Percentiles rank a stretch among this genome's conserved stretches.
Evolutionary conservation across 1,140 invertebrate species (phyloP).

Genomic region (Nebria ingens): DNA sequence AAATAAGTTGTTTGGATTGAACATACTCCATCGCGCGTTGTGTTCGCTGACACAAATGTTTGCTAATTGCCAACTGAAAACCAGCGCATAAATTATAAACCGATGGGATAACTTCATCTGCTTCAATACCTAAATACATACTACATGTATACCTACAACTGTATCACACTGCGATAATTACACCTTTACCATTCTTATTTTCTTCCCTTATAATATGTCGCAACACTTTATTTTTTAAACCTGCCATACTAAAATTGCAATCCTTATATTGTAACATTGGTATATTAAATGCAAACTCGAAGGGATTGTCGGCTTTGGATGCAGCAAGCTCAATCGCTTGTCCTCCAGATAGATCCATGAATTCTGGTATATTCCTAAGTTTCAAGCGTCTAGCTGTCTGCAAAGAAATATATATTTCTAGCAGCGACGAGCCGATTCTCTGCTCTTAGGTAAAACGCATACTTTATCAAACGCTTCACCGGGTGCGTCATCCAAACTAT

Average conservation of each 20-base stretch:
- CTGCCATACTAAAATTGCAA: conserved; percentile 81
- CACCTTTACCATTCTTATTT: conserved; percentile 39
- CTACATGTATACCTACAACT: no score
- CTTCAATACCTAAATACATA: conserved; percentile 29
- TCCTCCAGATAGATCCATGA: conserved; percentile 65
- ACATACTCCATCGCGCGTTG: conserved; percentile 74
- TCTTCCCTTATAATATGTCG: conserved; percentile 49
- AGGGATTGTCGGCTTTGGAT: conserved; percentile 49
- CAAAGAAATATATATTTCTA: conserved; percentile 18
- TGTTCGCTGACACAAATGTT: conserved; percentile 70
- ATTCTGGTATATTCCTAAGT: conserved; percentile 67
- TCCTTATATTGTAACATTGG: conserved; percentile 48
- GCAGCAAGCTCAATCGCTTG: conserved; percentile 76
- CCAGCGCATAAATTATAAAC: conserved; percentile 79
- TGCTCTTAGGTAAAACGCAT: conserved; percentile 9
- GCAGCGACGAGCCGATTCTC: not conserved
- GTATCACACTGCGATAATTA: conserved; percentile 5
- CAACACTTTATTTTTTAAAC: conserved; percentile 49
- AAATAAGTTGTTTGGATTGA: conserved; percentile 48
- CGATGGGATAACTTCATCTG: conserved; percentile 63
- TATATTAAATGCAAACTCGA: conserved; percentile 54
- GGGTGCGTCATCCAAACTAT: conserved; percentile 73
- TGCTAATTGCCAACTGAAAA: conserved; percentile 62
- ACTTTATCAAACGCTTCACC: conserved; percentile 90
- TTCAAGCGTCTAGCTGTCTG: conserved; percentile 76